A percentile compares a stretch with the other conserved stretches of the same genome.
Conservation (phyloP, 2,113 vertebrate species). For the Cisticola juncidis region DNA sequence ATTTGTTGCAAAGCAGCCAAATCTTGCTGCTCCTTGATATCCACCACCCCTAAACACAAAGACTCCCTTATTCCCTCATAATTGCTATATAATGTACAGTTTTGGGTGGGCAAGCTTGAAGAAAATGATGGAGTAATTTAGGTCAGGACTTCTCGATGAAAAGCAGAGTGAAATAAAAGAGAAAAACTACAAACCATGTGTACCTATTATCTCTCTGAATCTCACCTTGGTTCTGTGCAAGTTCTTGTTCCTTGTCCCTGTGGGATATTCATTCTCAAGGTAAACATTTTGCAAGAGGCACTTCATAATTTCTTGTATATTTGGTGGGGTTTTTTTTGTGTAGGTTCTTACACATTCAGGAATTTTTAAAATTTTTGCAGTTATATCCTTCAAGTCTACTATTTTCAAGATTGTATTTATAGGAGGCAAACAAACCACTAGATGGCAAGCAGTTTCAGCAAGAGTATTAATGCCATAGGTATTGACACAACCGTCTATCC, state of each 20-base stretch:
- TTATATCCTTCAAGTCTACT: not conserved
- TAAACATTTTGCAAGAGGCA: not conserved
- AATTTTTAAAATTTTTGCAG: not conserved
- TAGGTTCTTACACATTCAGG: not conserved
- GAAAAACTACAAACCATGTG: not conserved
- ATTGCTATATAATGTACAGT: not conserved
- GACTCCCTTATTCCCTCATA: not conserved
- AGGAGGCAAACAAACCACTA: constrained; percentile 1
- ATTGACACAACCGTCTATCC: not conserved
- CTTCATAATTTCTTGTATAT: not conserved
- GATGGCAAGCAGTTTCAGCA: constrained; percentile 36
- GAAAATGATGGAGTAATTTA: not conserved
- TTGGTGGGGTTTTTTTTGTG: not conserved
- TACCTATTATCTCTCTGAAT: not conserved
- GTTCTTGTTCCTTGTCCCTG: not conserved
- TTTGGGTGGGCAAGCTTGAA: not conserved
- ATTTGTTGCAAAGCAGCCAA: not conserved
- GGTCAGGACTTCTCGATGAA: rapidly evolving
- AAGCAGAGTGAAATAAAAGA: not conserved
- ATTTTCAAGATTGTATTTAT: not conserved
- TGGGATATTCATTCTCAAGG: not conserved
- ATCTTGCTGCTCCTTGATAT: not conserved
- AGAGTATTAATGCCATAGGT: not conserved
- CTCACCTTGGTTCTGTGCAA: not conserved
- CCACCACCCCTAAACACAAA: not conserved